Base-by-base conservation (phyloP, 2,888 invertebrate species). In the Anthrax anthrax region DNA sequence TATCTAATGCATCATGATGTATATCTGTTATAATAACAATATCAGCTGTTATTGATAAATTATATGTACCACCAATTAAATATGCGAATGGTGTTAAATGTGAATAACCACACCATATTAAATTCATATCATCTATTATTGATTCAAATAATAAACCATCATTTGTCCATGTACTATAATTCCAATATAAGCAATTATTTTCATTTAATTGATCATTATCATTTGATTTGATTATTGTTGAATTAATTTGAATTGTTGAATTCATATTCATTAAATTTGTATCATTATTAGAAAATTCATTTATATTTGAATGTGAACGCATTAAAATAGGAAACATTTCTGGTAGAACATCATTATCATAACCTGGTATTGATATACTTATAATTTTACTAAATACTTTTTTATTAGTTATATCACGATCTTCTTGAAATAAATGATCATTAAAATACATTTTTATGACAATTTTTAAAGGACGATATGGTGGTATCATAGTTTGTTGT, bases 81-180 rank as follows among this genome's bases (percentile, higher is more conserved):
- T 75, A 74, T 10, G 77, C 77, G 54, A 77, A 78, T 55, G 76
- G 74, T 23, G 78, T 77, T 42, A 78, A 63, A 58, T 78, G 78
- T 40, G 72, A 73, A 51, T 76, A 75, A 50, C 72, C 60, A 49
- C 73, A 74, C 14, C 66, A 32, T 4, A 67, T 60, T 5, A 75
- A 52, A 62, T 61, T 52, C n/a, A n/a, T 8, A 32, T 32, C 13
- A 32, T 12, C 36, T 3, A 36, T n/a, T 36, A n/a, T 1, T 16
- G 6, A 8, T 36, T 36, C 16, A 12, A 64, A 60, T 23, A 62
- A 67, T 47, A 77, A 72, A 1, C 79, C 80, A 43, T 71, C 65
- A 1, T 63, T 67, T 3, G 72, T 73, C 80, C 80, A 81, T 23
- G 64, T 41, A 71, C 75, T 42, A 62, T 74, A 76, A 55, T 77